Evolutionary conservation across 2,797 vertebrate genomes (phyloP), one percentile per base, ranked within the genome.

Genomic region (Acomys russatus): DNA sequence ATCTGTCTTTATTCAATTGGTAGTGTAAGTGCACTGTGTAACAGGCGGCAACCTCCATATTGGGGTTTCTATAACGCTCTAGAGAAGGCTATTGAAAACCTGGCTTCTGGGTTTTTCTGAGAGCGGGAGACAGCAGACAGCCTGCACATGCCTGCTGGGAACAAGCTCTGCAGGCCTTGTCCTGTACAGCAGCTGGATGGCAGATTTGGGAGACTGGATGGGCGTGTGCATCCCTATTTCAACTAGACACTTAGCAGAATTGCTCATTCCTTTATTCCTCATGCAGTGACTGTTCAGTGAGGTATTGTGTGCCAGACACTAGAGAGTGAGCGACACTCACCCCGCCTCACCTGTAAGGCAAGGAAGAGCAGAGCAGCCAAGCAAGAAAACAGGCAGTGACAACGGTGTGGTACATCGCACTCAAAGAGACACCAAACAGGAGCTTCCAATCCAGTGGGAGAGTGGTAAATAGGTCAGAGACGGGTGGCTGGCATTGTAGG

Each of bases 1-100:
- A 74, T 83, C 77, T 96, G 88, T 63, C 79, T 94, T 97, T 92
- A 95, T 93, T 94, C 64, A 82, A 86, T 63, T 61, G 63, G 90
- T 11, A 80, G 22, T 76, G 73, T 80, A 77, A 85, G 80, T 30
- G 90, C n/a, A 30, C 59, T 88, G 68, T 91, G 28, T 68, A 94
- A 94, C 49, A 77, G 59, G 49, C 35, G 70, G 14, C 44, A 87
- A 64, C 30, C 9, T 44, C 77, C 83, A 92, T 38, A 8, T 4
- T 4, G 23, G 44, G 18, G 51, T 94, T 92, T 68, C 92, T 82
- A 10, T n/a, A 84, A 63, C 56, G 54, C 87, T 94, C 91, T 88
- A 78, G 86, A 87, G 83, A 82, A n/a, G 6, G 66, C 56, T 44
- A 4, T 25, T 28, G 17, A 28, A 91, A 59, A 74, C 54, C 64